Conservation (phyloP, 1,140 invertebrate species). For the Drosophila ananassae region DNA sequence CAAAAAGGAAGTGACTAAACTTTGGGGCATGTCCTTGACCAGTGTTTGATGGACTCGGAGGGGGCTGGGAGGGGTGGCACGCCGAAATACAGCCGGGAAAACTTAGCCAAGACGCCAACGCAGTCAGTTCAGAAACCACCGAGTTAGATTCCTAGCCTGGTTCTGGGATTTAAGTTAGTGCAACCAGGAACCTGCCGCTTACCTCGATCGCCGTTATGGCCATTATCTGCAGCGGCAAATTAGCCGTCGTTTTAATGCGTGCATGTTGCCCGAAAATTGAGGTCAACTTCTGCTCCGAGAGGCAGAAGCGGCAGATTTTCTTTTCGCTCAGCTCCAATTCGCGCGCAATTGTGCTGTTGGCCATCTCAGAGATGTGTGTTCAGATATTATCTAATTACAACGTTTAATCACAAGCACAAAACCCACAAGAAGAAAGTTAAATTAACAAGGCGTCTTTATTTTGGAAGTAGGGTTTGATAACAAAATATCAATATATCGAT, state of each 20-base stretch:
- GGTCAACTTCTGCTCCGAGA: slow-evolving; percentile 86
- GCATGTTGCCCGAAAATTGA: slow-evolving; percentile 88
- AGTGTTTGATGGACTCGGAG: neutral
- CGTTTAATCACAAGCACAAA: neutral
- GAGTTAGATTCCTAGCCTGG: slow-evolving; percentile 55
- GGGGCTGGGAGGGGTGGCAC: neutral
- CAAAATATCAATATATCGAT: slow-evolving; percentile 2
- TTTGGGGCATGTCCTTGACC: neutral
- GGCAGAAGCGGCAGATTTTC: slow-evolving; percentile 90
- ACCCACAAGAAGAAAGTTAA: neutral
- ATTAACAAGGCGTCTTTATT: slow-evolving; percentile 39
- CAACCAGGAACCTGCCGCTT: slow-evolving; percentile 72
- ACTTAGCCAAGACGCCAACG: slow-evolving; percentile 73
- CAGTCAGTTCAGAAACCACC: slow-evolving; percentile 66
- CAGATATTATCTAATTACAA: neutral
- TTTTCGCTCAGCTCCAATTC: slow-evolving; percentile 77
- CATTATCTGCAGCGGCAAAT: slow-evolving; percentile 89
- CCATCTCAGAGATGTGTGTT: slow-evolving; percentile 20
- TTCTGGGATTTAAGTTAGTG: slow-evolving; percentile 49
- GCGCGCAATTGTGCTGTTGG: slow-evolving; percentile 30
- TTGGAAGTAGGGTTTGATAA: slow-evolving; percentile 13
- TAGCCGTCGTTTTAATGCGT: slow-evolving; percentile 86
- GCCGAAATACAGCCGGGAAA: neutral
- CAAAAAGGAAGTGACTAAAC: neutral
- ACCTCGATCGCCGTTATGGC: slow-evolving; percentile 91